Conservation (phyloP, 2,113 vertebrate genomes). For the Scalopus aquaticus region DNA sequence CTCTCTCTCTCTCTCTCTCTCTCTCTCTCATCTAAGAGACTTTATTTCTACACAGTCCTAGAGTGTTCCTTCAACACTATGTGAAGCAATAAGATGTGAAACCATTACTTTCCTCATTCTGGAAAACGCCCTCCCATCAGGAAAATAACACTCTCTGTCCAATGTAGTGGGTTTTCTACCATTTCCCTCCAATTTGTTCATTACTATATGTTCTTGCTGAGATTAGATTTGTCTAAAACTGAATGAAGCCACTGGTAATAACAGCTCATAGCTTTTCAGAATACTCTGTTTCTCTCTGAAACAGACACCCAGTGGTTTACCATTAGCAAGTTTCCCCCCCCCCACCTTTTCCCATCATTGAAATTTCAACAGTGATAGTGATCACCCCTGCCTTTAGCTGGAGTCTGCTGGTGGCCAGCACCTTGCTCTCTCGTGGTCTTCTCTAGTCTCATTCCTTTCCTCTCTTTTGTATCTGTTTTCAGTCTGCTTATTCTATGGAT, state of each 20-base stretch:
- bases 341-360: not conserved
- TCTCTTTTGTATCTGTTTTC: not conserved
- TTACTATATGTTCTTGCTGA: rapidly evolving
- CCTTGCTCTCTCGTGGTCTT: not conserved
- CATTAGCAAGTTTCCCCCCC: not conserved
- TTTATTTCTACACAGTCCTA: not conserved
- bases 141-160: not conserved
- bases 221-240: not conserved
- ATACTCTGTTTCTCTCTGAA: too few species aligned
- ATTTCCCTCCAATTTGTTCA: not conserved
- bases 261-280: not conserved
- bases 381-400: rapidly evolving
- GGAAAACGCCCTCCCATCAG: not conserved
- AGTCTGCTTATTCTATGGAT: not conserved
- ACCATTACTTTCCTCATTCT: not conserved
- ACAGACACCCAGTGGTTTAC: rapidly evolving
- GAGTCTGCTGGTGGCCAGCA: too few species aligned
- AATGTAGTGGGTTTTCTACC: rapidly evolving
- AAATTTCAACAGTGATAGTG: not conserved
- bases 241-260: not conserved
- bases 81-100: rapidly evolving
- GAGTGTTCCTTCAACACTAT: not conserved
- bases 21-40: not conserved
- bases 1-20: not conserved
- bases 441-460: not conserved